phyloP scores from a whole-genome alignment of 2,113 vertebrate genomes.

The Hypomesus transpacificus region DNA sequence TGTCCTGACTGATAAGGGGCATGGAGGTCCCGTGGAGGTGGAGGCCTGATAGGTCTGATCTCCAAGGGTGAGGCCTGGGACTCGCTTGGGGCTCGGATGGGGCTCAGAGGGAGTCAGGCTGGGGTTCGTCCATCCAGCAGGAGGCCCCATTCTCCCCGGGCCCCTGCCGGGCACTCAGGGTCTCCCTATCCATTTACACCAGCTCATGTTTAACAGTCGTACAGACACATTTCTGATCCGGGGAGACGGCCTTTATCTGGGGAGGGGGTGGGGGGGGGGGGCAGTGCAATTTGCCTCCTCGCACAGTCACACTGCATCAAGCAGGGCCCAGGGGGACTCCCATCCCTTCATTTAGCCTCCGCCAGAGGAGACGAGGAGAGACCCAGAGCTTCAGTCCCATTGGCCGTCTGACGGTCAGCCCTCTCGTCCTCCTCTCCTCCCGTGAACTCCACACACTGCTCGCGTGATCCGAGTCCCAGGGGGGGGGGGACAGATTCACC shows the following conservation, averaged over 20 bases:
- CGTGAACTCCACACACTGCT: too few species aligned
- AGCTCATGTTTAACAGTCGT: slow-evolving; percentile 49
- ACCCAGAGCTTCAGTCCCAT: background rate
- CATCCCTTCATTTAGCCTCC: slow-evolving; percentile 15
- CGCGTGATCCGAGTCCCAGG: too few species aligned
- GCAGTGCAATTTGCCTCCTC: slow-evolving; percentile 21
- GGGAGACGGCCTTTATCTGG: slow-evolving; percentile 29
- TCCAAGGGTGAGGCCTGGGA: background rate
- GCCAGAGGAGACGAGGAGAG: background rate
- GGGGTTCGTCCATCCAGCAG: slow-evolving; percentile 25
- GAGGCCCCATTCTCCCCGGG: slow-evolving; percentile 28
- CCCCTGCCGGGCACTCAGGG: slow-evolving; percentile 15
- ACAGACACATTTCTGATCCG: slow-evolving; percentile 40
- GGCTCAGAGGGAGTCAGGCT: background rate
- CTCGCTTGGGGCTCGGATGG: background rate
- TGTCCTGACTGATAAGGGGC: background rate
- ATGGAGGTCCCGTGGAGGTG: slow-evolving; percentile 8
- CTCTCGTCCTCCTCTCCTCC: too few species aligned
- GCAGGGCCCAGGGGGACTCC: slow-evolving; percentile 10
- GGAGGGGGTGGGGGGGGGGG: slow-evolving; percentile 2
- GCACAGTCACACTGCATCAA: slow-evolving; percentile 27
- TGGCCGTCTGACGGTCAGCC: slow-evolving; percentile 11
- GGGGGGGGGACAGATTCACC: too few species aligned
- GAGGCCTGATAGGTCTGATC: background rate
- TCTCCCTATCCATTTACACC: slow-evolving; percentile 35